Conservation (phyloP, 1,140 invertebrate genomes). For the Macrosteles quadrilineatus region DNA sequence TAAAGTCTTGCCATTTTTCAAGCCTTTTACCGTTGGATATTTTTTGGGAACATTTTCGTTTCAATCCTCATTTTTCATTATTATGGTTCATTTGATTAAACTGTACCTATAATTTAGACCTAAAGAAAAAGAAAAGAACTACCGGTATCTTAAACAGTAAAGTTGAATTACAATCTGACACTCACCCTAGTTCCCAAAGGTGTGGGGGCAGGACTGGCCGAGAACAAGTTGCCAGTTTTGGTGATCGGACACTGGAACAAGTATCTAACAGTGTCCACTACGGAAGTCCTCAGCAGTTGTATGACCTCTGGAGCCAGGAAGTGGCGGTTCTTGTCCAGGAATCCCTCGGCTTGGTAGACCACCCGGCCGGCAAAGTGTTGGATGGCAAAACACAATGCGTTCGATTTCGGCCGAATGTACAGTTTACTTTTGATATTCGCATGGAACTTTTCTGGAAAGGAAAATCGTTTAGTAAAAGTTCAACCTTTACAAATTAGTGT, state of each 20-base stretch:
- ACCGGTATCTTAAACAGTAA: no score
- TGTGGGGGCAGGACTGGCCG: constrained; percentile 47
- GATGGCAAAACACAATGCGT: constrained; percentile 70
- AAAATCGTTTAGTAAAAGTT: constrained; percentile 8
- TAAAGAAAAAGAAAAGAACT: no score
- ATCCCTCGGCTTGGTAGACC: constrained; percentile 74
- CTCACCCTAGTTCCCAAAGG: constrained; percentile 27
- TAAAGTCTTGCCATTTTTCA: not conserved
- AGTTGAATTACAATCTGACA: not conserved
- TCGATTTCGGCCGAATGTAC: constrained; percentile 76
- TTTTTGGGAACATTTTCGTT: no score
- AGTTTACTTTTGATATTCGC: constrained; percentile 74
- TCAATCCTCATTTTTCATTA: not conserved
- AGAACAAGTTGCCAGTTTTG: constrained; percentile 75
- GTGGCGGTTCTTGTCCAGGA: constrained; percentile 83
- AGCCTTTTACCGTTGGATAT: no score
- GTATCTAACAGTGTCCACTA: constrained; percentile 70
- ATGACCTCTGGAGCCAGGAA: constrained; percentile 79
- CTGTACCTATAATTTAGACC: no score
- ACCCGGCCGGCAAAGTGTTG: constrained; percentile 78
- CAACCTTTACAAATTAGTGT: not conserved
- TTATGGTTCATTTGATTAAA: no score
- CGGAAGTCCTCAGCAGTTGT: constrained; percentile 72
- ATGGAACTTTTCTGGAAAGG: constrained; percentile 75
- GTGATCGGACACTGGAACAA: constrained; percentile 81